phyloP scores from a whole-genome alignment of 2,888 invertebrate species.

The Lasioglossum morio region DNA sequence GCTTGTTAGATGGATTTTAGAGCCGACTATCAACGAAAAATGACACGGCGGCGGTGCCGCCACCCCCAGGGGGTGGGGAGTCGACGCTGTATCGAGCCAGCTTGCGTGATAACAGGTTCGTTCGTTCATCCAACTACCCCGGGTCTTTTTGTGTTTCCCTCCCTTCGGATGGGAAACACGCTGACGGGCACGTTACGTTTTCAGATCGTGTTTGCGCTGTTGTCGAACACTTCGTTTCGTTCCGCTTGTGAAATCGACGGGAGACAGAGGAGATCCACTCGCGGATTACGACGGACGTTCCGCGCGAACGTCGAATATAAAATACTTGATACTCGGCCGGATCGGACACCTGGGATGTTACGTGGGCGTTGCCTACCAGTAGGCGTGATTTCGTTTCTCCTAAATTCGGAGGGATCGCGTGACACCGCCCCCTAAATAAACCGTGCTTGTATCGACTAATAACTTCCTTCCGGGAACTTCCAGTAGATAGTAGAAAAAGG shows the following conservation, averaged over 20 bases:
- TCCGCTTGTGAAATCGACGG: conserved; percentile 1
- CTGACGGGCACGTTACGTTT: conserved; percentile 2
- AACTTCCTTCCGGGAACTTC: neutral
- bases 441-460: neutral
- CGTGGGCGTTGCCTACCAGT: neutral
- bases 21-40: neutral
- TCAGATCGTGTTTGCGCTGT: neutral
- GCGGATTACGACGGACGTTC: neutral
- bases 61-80: neutral
- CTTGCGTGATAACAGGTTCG: conserved; percentile 4
- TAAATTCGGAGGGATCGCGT: neutral
- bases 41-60: neutral
- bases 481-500: neutral
- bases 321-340: neutral
- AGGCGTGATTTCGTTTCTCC: neutral
- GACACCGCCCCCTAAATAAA: neutral
- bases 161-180: neutral
- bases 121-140: neutral
- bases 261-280: neutral
- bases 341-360: neutral
- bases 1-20: neutral
- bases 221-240: conserved; percentile 5
- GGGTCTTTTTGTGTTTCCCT: neutral
- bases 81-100: neutral
- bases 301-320: neutral